Evolutionary conservation across 2,888 invertebrate genomes (phyloP), one percentile per base, ranked within the genome.

Genomic region (Apotomis betuletana): DNA sequence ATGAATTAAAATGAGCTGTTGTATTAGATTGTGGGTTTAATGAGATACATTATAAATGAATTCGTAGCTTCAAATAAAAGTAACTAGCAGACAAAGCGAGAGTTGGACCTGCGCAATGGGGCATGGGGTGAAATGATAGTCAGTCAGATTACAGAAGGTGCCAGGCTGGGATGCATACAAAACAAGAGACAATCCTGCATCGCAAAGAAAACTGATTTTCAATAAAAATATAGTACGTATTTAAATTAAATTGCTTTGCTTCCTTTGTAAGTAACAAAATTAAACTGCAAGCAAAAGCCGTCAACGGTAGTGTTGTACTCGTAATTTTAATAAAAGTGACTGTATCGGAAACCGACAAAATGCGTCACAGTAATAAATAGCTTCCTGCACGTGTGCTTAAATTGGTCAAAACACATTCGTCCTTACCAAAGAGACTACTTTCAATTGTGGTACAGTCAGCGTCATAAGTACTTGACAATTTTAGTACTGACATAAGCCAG

Each of bases 341-440:
- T 59, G 58, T 59, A 59, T 41, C 58, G 58, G 58, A 59, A 58
- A 59, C 41, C 58, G 41, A 36, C 41, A 59, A 59, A 59, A 59
- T 59, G 41, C 59, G 59, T 59, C 59, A 59, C 41, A n/a, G 38
- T 58, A 58, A 58, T 58, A 38, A 12, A n/a, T 38, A 6, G 12
- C 41, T 59, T 59, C 58, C 58, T 59, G 58, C 41, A 59, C 58
- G 59, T 41, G 41, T 59, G 38, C 13, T 38, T 59, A 13, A 59
- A 59, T 41, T 44, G 13, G n/a, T 41, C 13, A 41, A 44, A 59
- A 49, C 9, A 49, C 49, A 10, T 59, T 59, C 59, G 59, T 59
- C 59, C 59, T 59, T 59, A 38, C 49, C 49, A 49, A 10, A 10
- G 8, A 6, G 49, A 59, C 59, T n/a, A 59, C 59, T 59, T 59